Conservation (phyloP, 2,888 invertebrate species). For the Torymus texanus region DNA sequence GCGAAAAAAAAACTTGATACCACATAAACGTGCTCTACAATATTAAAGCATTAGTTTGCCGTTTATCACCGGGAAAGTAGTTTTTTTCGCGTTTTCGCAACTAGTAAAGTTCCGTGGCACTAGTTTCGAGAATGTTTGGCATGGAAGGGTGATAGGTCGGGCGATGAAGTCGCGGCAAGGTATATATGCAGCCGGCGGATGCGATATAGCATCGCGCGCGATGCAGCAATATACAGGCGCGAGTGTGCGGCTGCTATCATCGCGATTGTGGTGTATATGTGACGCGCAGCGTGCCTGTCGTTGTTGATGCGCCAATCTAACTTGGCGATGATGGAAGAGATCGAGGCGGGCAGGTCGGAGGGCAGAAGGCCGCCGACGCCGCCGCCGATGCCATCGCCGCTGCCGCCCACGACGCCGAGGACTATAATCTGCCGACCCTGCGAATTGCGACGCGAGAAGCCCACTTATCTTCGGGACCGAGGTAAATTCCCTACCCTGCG, state of each 20-base stretch:
- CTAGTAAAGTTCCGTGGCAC: no score
- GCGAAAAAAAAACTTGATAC: no score
- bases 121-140: no score
- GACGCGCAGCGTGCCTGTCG: no score
- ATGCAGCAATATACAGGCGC: conserved; percentile 3
- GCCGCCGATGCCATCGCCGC: conserved; percentile 25
- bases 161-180: no score
- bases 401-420: conserved; percentile 38
- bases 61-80: no score
- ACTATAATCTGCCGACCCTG: conserved; percentile 57
- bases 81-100: no score
- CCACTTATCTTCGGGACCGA: conserved; percentile 68
- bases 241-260: background rate
- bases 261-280: background rate
- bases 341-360: background rate
- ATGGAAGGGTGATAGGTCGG: no score
- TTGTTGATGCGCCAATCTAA: background rate
- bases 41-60: no score
- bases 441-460: conserved; percentile 66
- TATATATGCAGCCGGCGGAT: no score
- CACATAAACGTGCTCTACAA: no score
- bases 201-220: no score
- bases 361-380: conserved; percentile 13
- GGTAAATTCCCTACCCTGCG: conserved; percentile 58
- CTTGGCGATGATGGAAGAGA: background rate